phyloP scores from a whole-genome alignment of 2,888 invertebrate species.

The Leucania comma region DNA sequence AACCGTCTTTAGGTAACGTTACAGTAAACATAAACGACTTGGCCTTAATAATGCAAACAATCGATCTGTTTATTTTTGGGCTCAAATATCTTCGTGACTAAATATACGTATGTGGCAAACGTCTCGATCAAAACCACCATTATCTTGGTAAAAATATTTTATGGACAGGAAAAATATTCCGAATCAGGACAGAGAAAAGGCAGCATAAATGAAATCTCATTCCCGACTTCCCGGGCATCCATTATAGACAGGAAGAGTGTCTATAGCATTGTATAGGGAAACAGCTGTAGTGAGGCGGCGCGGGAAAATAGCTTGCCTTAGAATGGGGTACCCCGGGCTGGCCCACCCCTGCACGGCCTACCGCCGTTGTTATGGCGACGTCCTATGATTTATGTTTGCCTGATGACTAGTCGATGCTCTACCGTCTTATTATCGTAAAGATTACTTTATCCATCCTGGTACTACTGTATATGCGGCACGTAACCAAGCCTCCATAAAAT shows the following conservation, averaged over 20 bases:
- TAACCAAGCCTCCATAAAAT: slow-evolving; percentile 59
- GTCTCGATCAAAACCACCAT: slow-evolving; percentile 35
- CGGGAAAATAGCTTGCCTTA: slow-evolving; percentile 78
- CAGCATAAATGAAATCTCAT: slow-evolving; percentile 76
- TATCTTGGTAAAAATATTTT: slow-evolving; percentile 32
- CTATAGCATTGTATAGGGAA: slow-evolving; percentile 77
- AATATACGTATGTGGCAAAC: neutral
- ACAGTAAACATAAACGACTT: slow-evolving; percentile 21
- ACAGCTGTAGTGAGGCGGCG: slow-evolving; percentile 81
- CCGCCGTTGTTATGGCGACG: slow-evolving; percentile 82
- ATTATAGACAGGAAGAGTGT: slow-evolving; percentile 75
- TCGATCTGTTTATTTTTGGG: slow-evolving; percentile 19
- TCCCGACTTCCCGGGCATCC: slow-evolving; percentile 73
- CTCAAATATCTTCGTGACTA: slow-evolving; percentile 17
- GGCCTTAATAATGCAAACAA: slow-evolving; percentile 27
- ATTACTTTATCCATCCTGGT: slow-evolving; percentile 48
- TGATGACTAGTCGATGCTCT: slow-evolving; percentile 72
- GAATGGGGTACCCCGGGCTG: slow-evolving; percentile 69
- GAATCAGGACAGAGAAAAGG: slow-evolving; percentile 65
- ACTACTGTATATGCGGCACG: slow-evolving; percentile 37
- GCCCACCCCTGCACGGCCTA: slow-evolving; percentile 74
- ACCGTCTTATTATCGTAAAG: slow-evolving; percentile 53
- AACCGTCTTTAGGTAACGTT: slow-evolving; percentile 9
- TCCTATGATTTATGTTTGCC: slow-evolving; percentile 82
- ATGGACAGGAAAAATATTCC: slow-evolving; percentile 47